Conservation (phyloP, 2,888 invertebrate species). For the Gortyna flavago region DNA sequence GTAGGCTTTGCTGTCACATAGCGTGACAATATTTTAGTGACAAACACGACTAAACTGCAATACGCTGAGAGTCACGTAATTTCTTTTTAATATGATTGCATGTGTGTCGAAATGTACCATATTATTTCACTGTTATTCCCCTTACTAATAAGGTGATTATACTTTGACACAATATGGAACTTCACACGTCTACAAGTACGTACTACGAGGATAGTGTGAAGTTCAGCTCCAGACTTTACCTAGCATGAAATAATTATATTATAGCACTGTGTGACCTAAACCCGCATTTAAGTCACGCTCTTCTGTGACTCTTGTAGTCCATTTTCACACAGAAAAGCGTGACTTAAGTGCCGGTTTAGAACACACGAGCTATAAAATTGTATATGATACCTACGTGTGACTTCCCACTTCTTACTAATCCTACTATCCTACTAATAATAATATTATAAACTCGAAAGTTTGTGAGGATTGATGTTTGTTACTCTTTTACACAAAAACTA, state of each 20-base stretch:
- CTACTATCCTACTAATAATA: too few relatives aligned
- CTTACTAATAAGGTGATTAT: background rate
- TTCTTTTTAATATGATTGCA: constrained; percentile 18
- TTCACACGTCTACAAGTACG: background rate
- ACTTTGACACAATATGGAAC: background rate
- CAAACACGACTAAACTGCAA: constrained; percentile 18
- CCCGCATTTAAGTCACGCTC: background rate
- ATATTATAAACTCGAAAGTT: too few relatives aligned
- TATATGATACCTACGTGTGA: too few relatives aligned
- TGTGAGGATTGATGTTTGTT: too few relatives aligned
- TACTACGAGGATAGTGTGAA: background rate
- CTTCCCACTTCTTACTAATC: too few relatives aligned
- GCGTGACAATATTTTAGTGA: constrained; percentile 60
- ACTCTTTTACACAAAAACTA: too few relatives aligned
- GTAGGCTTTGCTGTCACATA: constrained; percentile 63
- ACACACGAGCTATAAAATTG: background rate
- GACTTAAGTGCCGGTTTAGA: background rate
- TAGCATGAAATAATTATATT: background rate
- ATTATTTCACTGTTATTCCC: background rate
- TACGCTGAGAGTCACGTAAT: constrained; percentile 40
- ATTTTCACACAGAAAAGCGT: background rate
- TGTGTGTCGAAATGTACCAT: background rate
- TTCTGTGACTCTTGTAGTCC: background rate
- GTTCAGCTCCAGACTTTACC: background rate
- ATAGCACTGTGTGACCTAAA: background rate